A percentile compares a stretch with the other conserved stretches of the same genome.
These are phyloP conservation scores for Nematostella vectensis DNA, from an alignment of 92 coral and sea anemone genomes.

Conservation along the genomic window DNA sequence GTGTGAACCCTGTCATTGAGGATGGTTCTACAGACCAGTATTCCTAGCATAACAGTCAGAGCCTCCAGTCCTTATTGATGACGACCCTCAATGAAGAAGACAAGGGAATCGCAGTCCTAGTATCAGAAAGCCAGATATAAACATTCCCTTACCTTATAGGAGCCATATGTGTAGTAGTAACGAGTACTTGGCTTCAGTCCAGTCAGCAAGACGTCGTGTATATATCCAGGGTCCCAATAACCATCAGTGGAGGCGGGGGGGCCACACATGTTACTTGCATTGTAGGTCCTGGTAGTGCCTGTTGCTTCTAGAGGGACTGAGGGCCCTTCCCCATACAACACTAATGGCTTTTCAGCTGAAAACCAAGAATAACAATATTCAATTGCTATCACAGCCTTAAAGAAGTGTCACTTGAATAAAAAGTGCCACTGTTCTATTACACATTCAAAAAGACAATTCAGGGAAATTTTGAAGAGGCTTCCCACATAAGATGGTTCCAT, in stretches of 20 bases:
- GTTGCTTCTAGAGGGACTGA: slow-evolving; percentile 2
- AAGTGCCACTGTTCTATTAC: slow-evolving; percentile 8
- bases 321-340: slow-evolving; percentile 21
- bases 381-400: too few relatives aligned
- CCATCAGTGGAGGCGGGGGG: slow-evolving; percentile 31
- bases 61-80: too few relatives aligned
- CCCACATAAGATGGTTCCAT: too few relatives aligned
- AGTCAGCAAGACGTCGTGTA: slow-evolving; percentile 54
- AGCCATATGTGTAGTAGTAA: slow-evolving; percentile 55
- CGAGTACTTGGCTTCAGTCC: slow-evolving; percentile 33
- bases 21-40: too few relatives aligned
- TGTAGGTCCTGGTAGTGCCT: slow-evolving; percentile 57
- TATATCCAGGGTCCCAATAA: slow-evolving; percentile 51
- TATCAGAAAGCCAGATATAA: too few relatives aligned
- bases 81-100: too few relatives aligned
- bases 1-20: too few relatives aligned
- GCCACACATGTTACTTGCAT: slow-evolving; percentile 17
- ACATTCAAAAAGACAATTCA: too few relatives aligned
- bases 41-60: too few relatives aligned
- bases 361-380: not conserved
- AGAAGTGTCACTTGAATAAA: too few relatives aligned
- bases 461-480: too few relatives aligned
- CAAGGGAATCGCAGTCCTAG: too few relatives aligned
- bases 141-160: slow-evolving; percentile 33
- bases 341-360: slow-evolving; percentile 16